Evolutionary conservation across 2,888 invertebrate genomes (phyloP).

Genomic region (Drosophila acutilabella): DNA sequence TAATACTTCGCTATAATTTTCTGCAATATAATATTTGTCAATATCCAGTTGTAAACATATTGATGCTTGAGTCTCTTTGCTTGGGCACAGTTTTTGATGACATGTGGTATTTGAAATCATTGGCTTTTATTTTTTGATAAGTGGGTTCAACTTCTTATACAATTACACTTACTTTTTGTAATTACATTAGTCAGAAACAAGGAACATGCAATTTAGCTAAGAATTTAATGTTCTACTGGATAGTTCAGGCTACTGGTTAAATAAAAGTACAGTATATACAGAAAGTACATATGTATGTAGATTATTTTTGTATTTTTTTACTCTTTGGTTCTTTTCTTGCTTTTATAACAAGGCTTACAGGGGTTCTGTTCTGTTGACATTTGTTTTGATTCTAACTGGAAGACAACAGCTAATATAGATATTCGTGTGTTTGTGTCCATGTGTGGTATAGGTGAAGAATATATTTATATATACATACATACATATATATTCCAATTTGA

Average conservation of each 20-base stretch:
- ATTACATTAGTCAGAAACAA: slow-evolving; percentile 49
- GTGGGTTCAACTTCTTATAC: too few relatives aligned
- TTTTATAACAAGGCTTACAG: slow-evolving; percentile 43
- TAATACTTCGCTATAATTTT: slow-evolving; percentile 4
- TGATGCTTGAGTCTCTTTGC: slow-evolving; percentile 26
- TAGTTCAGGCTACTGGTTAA: slow-evolving; percentile 1
- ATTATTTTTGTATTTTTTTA: slow-evolving; percentile 57
- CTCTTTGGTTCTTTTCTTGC: slow-evolving; percentile 42
- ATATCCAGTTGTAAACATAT: slow-evolving; percentile 2
- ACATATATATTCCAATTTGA: background rate
- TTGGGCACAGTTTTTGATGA: slow-evolving; percentile 44
- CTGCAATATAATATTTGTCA: slow-evolving; percentile 6
- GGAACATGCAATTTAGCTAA: slow-evolving; percentile 71
- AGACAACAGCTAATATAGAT: slow-evolving; percentile 63
- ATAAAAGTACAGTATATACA: too few relatives aligned
- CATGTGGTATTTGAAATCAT: too few relatives aligned
- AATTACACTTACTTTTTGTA: too few relatives aligned
- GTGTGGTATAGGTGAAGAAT: background rate
- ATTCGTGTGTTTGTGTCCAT: slow-evolving; percentile 3
- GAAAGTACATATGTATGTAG: background rate
- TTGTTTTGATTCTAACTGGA: slow-evolving; percentile 48
- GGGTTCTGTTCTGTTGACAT: slow-evolving; percentile 37
- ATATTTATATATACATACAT: too few relatives aligned
- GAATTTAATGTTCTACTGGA: slow-evolving; percentile 79
- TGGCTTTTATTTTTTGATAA: too few relatives aligned